phyloP scores from a whole-genome alignment of 2,797 vertebrate genomes.

The Cercopithecus mitis region DNA sequence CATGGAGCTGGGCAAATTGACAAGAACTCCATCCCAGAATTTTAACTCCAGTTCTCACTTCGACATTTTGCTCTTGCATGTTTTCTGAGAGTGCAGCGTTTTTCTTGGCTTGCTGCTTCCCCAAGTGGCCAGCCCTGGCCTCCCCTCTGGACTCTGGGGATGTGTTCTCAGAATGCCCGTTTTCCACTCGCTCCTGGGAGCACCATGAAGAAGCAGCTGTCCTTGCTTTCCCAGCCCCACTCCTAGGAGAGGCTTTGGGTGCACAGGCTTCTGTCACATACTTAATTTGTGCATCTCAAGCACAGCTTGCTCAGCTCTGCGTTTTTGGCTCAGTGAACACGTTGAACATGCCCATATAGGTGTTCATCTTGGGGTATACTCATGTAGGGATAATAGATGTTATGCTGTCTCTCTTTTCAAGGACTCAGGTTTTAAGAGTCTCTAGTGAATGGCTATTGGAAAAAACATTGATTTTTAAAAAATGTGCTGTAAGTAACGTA shows the following conservation, averaged over 20 bases:
- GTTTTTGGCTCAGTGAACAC: neutral
- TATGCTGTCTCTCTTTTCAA: neutral
- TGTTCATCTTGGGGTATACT: neutral
- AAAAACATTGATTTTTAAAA: neutral
- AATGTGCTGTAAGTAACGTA: neutral
- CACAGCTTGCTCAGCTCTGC: neutral
- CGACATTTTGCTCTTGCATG: neutral
- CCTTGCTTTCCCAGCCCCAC: neutral
- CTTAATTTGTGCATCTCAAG: neutral
- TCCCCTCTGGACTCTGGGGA: neutral
- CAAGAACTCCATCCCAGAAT: slow-evolving; percentile 34
- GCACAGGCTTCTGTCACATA: neutral
- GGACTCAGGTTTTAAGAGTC: neutral
- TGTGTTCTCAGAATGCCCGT: slow-evolving; percentile 25
- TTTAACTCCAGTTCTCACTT: neutral
- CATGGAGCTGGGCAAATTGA: neutral
- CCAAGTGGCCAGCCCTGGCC: neutral
- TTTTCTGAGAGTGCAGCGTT: slow-evolving; percentile 42
- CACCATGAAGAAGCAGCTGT: neutral
- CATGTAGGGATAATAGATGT: neutral
- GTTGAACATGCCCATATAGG: neutral
- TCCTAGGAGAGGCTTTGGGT: neutral
- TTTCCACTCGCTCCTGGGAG: slow-evolving; percentile 4
- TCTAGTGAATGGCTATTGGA: neutral
- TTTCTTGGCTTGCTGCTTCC: slow-evolving; percentile 53